Evolutionary conservation across 1,140 invertebrate species (phyloP), one percentile per base, ranked within the genome.

Genomic region (Coenobita brevimanus): DNA sequence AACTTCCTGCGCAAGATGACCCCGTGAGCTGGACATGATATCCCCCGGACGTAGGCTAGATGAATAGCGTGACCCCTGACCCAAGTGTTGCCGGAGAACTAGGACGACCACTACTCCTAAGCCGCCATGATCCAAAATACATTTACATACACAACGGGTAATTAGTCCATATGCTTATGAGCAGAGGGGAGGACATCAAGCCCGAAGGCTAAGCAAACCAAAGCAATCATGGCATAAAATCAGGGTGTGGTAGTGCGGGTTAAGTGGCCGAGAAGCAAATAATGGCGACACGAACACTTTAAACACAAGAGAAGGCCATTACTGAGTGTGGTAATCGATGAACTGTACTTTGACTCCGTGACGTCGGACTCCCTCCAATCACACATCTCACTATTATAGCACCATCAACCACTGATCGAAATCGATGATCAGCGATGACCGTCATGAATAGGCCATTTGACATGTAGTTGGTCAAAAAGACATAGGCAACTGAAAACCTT

Each of bases 291-390:
- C 46, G 73, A 33, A 46, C 41, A 76, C 73, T 41, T 76, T 21
- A 76, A 24, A 76, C 36, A 76, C 27, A 17, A 38, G 4, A 46
- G 41, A 38, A 38, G 46, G 24, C 46, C 41, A 76, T 24, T 50
- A 76, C 0, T 38, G 17, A 71, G 41, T 43, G 27, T 76, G 46
- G 24, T 76, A 76, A 76, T 76, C 73, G n/a, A 76, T 76, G 46
- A 21, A 76, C 2, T 10, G 41, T 50, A 76, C 73, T 24, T 76
- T 43, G 46, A 43, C 15, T 24, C 6, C 73, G 27, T 10, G 73
- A 50, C 41, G 73, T n/a, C 73, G 41, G 41, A 76, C 41, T 41
- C n/a, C 41, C 41, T 76, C 46, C 41, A 76, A 41, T 76, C 73
- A 76, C 73, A 15, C 46, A n/a, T n/a, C n/a, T n/a, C n/a, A n/a